These are phyloP conservation scores for Cyclargus thomasi DNA, from an alignment of 1,140 invertebrate genomes.

Conservation along the genomic window DNA sequence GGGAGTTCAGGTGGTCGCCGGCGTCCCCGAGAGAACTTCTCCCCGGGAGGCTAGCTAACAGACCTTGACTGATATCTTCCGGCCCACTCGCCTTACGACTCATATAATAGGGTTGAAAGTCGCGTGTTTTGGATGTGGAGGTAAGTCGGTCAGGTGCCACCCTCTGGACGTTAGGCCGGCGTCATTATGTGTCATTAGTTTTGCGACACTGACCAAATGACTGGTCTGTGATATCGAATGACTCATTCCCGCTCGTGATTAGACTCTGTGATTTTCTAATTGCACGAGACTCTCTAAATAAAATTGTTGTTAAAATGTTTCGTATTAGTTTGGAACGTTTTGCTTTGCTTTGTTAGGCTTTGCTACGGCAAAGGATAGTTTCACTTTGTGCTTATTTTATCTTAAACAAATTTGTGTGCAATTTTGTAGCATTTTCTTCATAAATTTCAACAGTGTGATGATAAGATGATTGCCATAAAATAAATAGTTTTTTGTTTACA, in stretches of 20 bases:
- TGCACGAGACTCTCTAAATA: slow-evolving; percentile 36
- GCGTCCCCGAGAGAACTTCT: slow-evolving; percentile 51
- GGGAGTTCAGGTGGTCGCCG: slow-evolving; percentile 55
- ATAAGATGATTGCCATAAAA: too few species aligned
- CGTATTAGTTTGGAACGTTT: slow-evolving; percentile 3
- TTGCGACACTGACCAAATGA: slow-evolving; percentile 73
- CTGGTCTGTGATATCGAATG: slow-evolving; percentile 70
- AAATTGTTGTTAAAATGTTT: slow-evolving; percentile 21
- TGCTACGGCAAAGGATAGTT: neutral
- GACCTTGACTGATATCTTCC: slow-evolving; percentile 54
- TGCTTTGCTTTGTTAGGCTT: neutral
- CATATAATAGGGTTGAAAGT: slow-evolving; percentile 35
- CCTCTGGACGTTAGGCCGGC: slow-evolving; percentile 55
- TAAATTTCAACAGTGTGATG: too few species aligned
- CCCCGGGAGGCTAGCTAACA: slow-evolving; percentile 56
- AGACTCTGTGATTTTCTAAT: slow-evolving; percentile 64
- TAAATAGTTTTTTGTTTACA: too few species aligned
- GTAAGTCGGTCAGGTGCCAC: slow-evolving; percentile 36
- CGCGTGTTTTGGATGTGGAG: slow-evolving; percentile 23
- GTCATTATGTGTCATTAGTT: slow-evolving; percentile 75
- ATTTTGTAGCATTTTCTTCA: too few species aligned
- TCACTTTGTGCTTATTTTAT: neutral
- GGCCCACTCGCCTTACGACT: slow-evolving; percentile 22
- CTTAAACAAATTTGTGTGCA: too few species aligned
- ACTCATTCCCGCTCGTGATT: slow-evolving; percentile 68